phyloP scores from a whole-genome alignment of 2,113 vertebrate genomes.

The Chionis minor region DNA sequence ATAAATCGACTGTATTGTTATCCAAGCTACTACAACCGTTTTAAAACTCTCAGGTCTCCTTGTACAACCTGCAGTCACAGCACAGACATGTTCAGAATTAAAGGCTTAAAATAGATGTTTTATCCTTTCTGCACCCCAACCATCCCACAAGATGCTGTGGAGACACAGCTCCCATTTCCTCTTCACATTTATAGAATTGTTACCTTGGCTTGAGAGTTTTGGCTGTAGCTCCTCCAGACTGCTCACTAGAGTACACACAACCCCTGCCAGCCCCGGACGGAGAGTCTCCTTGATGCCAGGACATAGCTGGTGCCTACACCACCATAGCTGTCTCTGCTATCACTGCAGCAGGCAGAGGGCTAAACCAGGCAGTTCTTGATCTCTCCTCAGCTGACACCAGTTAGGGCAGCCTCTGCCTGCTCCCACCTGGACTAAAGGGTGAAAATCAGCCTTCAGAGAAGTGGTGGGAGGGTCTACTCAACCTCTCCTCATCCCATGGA shows the following conservation, averaged over 20 bases:
- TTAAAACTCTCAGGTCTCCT: background rate
- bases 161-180: background rate
- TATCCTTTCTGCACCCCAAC: background rate
- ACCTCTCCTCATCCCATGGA: background rate
- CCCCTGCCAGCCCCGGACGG: background rate
- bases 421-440: background rate
- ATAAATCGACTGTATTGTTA: background rate
- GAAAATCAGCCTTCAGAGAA: background rate
- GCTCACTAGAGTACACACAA: background rate
- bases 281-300: background rate
- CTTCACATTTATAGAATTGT: background rate
- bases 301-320: background rate
- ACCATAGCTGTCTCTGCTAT: background rate
- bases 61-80: background rate
- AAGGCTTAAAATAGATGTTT: background rate
- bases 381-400: background rate
- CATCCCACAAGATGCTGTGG: accelerated
- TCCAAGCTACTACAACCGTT: background rate
- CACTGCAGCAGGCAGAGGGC: accelerated
- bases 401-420: background rate
- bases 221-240: background rate
- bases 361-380: background rate
- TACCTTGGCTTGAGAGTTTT: background rate
- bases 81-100: background rate
- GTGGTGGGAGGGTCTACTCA: background rate